These are phyloP conservation scores for Tokudaia tokunoshimensis DNA, from an alignment of 2,797 vertebrate genomes.

Conservation along the genomic window DNA sequence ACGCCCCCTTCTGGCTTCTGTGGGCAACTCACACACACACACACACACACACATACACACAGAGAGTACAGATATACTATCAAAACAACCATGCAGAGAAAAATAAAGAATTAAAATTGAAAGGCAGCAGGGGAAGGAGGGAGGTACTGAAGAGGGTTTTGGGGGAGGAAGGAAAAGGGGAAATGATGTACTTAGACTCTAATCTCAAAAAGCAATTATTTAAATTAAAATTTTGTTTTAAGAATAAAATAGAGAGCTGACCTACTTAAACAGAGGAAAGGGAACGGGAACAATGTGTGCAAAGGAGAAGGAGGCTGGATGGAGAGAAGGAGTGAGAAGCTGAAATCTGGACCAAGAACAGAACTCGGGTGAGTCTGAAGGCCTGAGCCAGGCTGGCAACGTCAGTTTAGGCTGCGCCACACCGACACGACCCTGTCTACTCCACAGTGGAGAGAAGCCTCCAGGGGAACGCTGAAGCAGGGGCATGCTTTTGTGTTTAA, in stretches of 20 bases:
- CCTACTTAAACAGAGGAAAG: not conserved
- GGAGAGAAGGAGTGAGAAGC: not conserved
- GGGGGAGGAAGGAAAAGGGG: not conserved
- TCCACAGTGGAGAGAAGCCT: not conserved
- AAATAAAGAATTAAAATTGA: not conserved
- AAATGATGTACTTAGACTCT: not conserved
- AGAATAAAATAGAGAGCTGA: not conserved
- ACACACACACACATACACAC: not conserved
- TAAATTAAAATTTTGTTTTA: no score
- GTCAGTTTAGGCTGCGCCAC: not conserved
- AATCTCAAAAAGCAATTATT: not conserved
- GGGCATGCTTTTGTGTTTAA: conserved; percentile 30
- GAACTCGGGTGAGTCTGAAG: no score
- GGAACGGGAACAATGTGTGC: not conserved
- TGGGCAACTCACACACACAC: not conserved
- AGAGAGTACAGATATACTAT: not conserved
- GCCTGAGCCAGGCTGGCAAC: not conserved
- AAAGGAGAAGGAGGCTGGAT: not conserved
- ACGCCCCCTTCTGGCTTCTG: not conserved
- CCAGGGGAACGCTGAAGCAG: not conserved
- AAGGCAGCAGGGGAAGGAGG: not conserved
- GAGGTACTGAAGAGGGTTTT: not conserved
- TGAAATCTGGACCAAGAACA: not conserved
- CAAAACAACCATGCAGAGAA: not conserved
- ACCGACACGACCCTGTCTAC: not conserved